Conservation (phyloP, 1,140 invertebrate genomes). For the Wasmannia auropunctata region DNA sequence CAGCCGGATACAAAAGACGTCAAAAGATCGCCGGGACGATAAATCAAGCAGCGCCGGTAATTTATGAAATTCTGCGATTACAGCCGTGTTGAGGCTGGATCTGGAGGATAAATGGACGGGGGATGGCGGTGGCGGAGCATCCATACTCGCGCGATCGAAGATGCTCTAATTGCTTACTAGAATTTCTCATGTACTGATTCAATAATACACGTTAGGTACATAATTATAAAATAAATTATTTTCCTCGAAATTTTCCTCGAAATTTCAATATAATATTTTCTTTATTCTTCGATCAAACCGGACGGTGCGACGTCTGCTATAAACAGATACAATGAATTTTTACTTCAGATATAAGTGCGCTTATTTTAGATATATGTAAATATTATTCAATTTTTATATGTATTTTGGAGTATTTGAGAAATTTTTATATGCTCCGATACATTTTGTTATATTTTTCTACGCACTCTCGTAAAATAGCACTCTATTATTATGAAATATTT, state of each 20-base stretch:
- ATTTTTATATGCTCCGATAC: not conserved
- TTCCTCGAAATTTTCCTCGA: no score
- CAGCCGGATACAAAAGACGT: slow-evolving; percentile 18
- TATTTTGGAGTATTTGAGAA: not conserved
- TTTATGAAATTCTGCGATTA: slow-evolving; percentile 12
- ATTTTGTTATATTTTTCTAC: not conserved
- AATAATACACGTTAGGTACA: not conserved
- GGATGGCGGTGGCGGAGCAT: not conserved
- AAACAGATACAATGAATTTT: not conserved
- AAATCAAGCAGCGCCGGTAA: slow-evolving; percentile 2
- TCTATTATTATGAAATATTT: not conserved
- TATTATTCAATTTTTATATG: not conserved
- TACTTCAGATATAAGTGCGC: not conserved
- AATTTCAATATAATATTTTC: no score
- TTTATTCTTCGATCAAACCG: no score
- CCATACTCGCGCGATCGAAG: not conserved
- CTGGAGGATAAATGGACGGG: not conserved
- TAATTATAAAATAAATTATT: not conserved
- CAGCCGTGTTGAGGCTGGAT: not conserved
- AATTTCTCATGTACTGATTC: not conserved
- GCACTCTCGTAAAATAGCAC: not conserved
- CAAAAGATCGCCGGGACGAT: not conserved
- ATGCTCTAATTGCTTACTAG: not conserved
- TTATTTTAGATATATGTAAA: no score
- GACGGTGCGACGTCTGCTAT: no score